phyloP scores from a whole-genome alignment of 2,113 vertebrate species.

The Anser brachyrhynchus region DNA sequence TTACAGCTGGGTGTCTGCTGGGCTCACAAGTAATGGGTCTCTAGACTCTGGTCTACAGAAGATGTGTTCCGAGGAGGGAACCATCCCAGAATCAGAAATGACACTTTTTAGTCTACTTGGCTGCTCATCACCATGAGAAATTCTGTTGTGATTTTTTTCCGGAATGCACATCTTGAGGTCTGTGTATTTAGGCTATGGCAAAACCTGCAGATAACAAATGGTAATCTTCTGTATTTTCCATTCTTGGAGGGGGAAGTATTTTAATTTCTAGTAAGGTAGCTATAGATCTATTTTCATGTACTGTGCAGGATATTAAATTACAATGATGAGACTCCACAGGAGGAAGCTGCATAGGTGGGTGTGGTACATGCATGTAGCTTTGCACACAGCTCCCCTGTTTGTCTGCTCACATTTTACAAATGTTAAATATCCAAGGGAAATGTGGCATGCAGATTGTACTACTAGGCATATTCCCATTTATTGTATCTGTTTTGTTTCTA shows the following conservation, averaged over 20 bases:
- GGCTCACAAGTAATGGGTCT: background rate
- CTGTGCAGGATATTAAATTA: background rate
- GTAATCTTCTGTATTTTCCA: background rate
- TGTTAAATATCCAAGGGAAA: background rate
- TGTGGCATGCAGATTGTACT: background rate
- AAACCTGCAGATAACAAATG: conserved; percentile 34
- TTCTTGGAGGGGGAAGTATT: background rate
- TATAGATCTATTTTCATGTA: conserved; percentile 22
- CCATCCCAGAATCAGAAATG: background rate
- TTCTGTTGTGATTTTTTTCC: background rate
- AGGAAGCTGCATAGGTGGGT: background rate
- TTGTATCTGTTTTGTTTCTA: background rate
- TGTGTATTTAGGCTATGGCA: background rate
- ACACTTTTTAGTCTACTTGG: background rate
- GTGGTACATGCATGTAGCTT: background rate
- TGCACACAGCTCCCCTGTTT: background rate
- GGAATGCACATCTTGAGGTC: conserved; percentile 2
- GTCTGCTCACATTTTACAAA: background rate
- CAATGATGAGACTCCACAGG: conserved; percentile 13
- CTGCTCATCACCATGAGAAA: background rate
- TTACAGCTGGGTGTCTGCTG: background rate
- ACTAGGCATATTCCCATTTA: background rate
- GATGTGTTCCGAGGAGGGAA: background rate
- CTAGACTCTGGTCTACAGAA: background rate
- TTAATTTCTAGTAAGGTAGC: background rate